Conservation (phyloP, 2,888 invertebrate species). For the Brenthis daphne region DNA sequence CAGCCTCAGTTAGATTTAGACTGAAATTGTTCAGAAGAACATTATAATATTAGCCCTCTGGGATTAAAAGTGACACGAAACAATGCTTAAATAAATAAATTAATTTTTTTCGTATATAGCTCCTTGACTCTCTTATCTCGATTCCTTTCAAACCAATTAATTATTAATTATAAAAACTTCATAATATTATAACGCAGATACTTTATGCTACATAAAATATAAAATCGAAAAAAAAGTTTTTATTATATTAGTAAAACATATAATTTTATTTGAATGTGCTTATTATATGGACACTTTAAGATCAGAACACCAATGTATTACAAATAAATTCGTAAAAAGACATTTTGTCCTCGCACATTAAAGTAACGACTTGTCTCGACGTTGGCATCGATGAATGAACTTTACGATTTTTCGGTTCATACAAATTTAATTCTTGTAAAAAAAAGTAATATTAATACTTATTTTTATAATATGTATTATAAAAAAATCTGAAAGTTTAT, state of each 20-base stretch:
- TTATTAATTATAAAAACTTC: too few species aligned
- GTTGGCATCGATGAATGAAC: slow-evolving; percentile 19
- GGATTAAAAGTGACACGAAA: too few species aligned
- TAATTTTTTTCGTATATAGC: too few species aligned
- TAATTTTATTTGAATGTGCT: slow-evolving; percentile 58
- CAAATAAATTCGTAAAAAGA: slow-evolving; percentile 34
- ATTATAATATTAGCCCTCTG: too few species aligned
- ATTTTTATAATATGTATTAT: background rate
- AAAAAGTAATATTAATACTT: slow-evolving; percentile 10
- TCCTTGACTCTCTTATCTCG: too few species aligned
- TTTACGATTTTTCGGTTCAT: slow-evolving; percentile 7
- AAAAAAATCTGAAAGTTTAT: too few species aligned
- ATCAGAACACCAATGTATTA: slow-evolving; percentile 31
- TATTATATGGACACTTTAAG: slow-evolving; percentile 34
- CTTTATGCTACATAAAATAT: slow-evolving; percentile 4
- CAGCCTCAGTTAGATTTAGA: too few species aligned
- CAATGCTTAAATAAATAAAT: too few species aligned
- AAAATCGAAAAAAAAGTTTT: slow-evolving; percentile 18
- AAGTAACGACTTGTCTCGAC: slow-evolving; percentile 30
- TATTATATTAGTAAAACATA: slow-evolving; percentile 44
- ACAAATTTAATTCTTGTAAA: slow-evolving; percentile 4
- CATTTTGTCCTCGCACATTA: slow-evolving; percentile 29
- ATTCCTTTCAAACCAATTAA: too few species aligned
- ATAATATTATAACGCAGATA: background rate
- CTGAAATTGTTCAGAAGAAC: too few species aligned